Evolutionary conservation across 2,888 invertebrate genomes (phyloP).

Genomic region (Andrena praecox): DNA sequence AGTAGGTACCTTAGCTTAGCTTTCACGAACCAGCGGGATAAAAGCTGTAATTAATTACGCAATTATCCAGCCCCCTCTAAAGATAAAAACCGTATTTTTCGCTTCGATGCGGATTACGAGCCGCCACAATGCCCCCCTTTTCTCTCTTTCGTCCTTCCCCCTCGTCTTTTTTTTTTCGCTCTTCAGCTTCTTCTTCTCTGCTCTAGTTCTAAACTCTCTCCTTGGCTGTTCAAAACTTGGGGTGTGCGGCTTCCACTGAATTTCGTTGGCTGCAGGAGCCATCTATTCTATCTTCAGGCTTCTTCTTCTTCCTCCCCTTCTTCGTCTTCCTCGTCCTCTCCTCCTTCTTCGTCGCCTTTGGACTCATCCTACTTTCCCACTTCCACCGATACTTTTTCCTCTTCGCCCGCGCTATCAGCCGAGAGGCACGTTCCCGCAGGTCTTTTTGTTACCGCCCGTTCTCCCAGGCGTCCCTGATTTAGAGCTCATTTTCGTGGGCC

Average conservation of each 20-base stretch:
- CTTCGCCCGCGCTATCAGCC: conserved; percentile 42
- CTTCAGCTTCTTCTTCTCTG: not conserved
- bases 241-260: not conserved
- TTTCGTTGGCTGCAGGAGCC: not conserved
- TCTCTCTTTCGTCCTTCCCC: not conserved
- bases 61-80: conserved; percentile 78
- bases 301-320: not conserved
- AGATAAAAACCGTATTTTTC: conserved; percentile 79
- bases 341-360: not conserved
- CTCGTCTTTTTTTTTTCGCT: not conserved
- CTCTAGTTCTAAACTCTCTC: not conserved
- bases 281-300: not conserved
- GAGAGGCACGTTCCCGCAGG: conserved; percentile 37
- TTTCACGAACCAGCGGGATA: conserved; percentile 71
- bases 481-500: conserved; percentile 78
- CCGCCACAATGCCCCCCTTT: conserved; percentile 44
- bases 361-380: conserved; percentile 11
- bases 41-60: conserved; percentile 81
- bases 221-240: not conserved
- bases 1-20: conserved; percentile 63
- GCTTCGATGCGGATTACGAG: conserved; percentile 76
- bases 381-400: conserved; percentile 38
- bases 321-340: not conserved
- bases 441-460: conserved; percentile 72
- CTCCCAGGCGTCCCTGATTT: conserved; percentile 72